These are phyloP conservation scores for Teleiodes luculella DNA, from an alignment of 2,888 invertebrate species.

Conservation along the genomic window DNA sequence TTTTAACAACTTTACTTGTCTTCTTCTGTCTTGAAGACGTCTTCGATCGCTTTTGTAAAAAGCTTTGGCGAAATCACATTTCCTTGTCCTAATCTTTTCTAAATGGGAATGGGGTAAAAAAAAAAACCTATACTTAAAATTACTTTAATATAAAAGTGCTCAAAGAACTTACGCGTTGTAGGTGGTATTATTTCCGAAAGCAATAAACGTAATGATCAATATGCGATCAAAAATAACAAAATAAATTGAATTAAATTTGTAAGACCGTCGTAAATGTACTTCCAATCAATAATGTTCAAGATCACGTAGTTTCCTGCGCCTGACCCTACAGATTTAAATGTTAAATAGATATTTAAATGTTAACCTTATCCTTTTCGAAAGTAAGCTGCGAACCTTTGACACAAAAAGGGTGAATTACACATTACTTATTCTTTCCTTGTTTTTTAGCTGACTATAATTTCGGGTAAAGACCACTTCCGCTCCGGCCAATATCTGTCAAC, in stretches of 20 bases:
- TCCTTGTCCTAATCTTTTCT: too few species aligned
- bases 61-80: too few species aligned
- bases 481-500: constrained; percentile 75
- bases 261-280: neutral
- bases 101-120: too few species aligned
- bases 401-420: constrained; percentile 52
- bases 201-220: neutral
- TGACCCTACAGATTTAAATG: constrained; percentile 11
- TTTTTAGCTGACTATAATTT: constrained; percentile 70
- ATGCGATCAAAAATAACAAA: neutral
- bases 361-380: constrained; percentile 22
- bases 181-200: neutral
- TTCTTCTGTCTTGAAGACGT: too few species aligned
- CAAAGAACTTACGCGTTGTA: too few species aligned
- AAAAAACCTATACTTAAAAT: too few species aligned
- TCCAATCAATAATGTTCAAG: constrained; percentile 6
- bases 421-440: constrained; percentile 61
- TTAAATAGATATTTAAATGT: constrained; percentile 19
- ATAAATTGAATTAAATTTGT: constrained; percentile 1
- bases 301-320: constrained; percentile 3
- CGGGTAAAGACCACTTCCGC: constrained; percentile 72
- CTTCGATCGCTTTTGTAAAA: too few species aligned
- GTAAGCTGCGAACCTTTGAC: constrained; percentile 20
- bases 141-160: too few species aligned
- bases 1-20: too few species aligned